Base-by-base conservation (phyloP, 2,113 vertebrate species). In the Rhinopomastus cyanomelas region DNA sequence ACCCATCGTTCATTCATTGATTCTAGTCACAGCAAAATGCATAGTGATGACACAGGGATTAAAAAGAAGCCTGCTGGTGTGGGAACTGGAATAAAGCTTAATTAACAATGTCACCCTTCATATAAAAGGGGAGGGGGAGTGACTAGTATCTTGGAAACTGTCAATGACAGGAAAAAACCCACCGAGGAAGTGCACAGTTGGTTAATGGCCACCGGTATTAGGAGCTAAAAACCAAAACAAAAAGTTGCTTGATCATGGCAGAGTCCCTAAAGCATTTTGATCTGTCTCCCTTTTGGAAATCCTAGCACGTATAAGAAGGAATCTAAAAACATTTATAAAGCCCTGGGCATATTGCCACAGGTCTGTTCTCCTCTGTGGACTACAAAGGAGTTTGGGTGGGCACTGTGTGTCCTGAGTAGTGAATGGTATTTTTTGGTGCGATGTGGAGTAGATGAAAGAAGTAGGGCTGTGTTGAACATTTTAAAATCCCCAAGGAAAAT, bases 21-120 rank as follows among this genome's bases (percentile, higher is more conserved):
- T 73, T 21, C 42, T 25, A 34, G 44, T 71, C 39, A 53, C 39
- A 72, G 81, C 92, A 76, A 73, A 88, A 75, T 27, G 71, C 85
- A 72, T 71, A 89, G 53, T 51, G n/a, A 5, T 83, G 82, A 74
- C 0, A 1, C 3, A n/a, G 42, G 85, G 52, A 66, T 77, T 82
- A 77, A 48, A 74, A 77, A 62, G 66, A 30, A 80, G 60, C 36
- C 75, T 85, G 59, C 3, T 74, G 72, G 75, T 89, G 68, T 93
- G 76, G 91, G 79, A 95, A 82, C 79, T 76, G 85, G 59, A 66
- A 66, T 76, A 89, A 91, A 85, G 79, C 85, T 73, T 82, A 27
- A 85, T 87, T 94, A 89, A 92, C 90, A 92, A 90, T 94, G 92
- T 89, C 52, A 29, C 75, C 67, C 72, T 92, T 95, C 71, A 89